Evolutionary conservation across 2,797 vertebrate species (phyloP), one percentile per base, ranked within the genome.

Genomic region (Australoheros facetus): DNA sequence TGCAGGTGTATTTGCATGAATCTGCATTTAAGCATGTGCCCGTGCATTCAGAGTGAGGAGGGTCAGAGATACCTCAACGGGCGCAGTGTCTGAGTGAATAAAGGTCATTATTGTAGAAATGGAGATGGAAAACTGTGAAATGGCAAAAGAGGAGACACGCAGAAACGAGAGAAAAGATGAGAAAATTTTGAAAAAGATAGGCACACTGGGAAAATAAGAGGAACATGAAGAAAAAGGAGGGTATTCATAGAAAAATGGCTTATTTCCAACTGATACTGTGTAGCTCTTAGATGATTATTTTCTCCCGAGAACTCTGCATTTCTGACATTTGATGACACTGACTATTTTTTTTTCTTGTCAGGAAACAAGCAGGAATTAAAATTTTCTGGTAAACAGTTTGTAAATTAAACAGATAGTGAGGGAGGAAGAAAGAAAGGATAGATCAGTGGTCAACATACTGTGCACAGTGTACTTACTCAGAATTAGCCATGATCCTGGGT

Each of bases 401-500:
- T 23, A 73, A 16, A 21, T 14, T 14, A 26, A 78, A 70, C 54
- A 84, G 26, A 62, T 19, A 26, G 21, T 1, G 12, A 55, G 57
- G 32, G 48, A 51, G 56, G 71, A 26, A 26, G 26, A 26, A 5
- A 28, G 55, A 28, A 37, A 62, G n/a, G 7, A 23, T 26, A 56
- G 62, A 60, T 71, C 19, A 32, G 48, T 48, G 10, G 19, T 21
- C 51, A 60, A 78, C 48, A 70, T n/a, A 74, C 17, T 37, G 55
- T 55, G 72, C 62, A 53, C 3, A 7, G 56, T 79, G 51, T 83
- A 94, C 94, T 94, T 88, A 95, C 94, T 92, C 91, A 89, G 88
- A 83, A 75, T 91, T 93, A n/a, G 94, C 92, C 94, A 95, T 95
- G 88, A 84, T 83, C 69, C 75, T 39, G 56, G 83, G 10, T 75